Evolutionary conservation across 2,797 vertebrate genomes (phyloP).

Genomic region (Mustela erminea): DNA sequence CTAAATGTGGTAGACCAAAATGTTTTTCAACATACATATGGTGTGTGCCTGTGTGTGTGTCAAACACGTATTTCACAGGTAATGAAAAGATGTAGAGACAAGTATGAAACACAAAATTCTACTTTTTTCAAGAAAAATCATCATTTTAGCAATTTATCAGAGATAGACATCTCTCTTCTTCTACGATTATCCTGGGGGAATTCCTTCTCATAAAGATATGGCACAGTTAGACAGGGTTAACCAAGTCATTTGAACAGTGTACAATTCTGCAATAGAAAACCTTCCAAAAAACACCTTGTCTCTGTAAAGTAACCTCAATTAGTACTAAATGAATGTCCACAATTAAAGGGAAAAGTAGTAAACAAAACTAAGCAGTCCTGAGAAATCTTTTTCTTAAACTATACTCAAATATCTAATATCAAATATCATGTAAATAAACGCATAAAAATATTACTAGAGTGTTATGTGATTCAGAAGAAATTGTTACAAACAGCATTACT

Average conservation of each 20-base stretch:
- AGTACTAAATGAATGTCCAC: not conserved
- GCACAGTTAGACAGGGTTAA: not conserved
- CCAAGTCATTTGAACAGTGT: slow-evolving; percentile 14
- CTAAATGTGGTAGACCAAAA: slow-evolving; percentile 51
- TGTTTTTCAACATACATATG: not conserved
- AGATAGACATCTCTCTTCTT: not conserved
- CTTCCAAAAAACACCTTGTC: slow-evolving; percentile 32
- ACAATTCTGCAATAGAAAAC: slow-evolving; percentile 47
- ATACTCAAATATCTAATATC: not conserved
- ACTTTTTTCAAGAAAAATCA: slow-evolving; percentile 59
- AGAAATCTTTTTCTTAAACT: slow-evolving; percentile 42
- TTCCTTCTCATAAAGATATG: slow-evolving; percentile 10
- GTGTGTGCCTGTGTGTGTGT: not conserved
- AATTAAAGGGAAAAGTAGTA: slow-evolving; percentile 7
- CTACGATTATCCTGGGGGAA: not conserved
- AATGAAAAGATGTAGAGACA: not conserved
- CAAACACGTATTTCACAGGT: not conserved
- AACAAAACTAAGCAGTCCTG: not conserved
- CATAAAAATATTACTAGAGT: not conserved
- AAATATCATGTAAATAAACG: not conserved
- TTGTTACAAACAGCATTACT: not conserved
- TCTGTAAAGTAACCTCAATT: slow-evolving; percentile 52
- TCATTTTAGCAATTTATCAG: not conserved
- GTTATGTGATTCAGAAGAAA: not conserved
- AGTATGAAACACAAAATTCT: slow-evolving; percentile 16